Evolutionary conservation across 2,888 invertebrate species (phyloP).

Genomic region (Pammene fasciana): DNA sequence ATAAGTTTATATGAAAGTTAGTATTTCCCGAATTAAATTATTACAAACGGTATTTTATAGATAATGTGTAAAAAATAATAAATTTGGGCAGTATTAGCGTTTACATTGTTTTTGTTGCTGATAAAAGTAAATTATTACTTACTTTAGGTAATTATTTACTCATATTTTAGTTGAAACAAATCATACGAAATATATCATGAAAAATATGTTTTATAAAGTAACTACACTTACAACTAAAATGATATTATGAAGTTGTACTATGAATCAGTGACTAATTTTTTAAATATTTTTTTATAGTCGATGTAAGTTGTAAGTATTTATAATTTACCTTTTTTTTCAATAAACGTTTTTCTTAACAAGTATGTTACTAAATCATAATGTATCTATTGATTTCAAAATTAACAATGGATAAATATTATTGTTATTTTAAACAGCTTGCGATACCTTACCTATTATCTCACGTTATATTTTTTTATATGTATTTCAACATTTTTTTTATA

Average conservation of each 20-base stretch:
- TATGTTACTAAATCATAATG: constrained; percentile 47
- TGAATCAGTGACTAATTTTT: constrained; percentile 42
- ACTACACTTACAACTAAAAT: constrained; percentile 57
- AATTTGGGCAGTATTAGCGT: constrained; percentile 34
- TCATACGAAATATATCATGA: neutral
- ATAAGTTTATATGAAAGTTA: constrained; percentile 1
- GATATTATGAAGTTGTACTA: constrained; percentile 61
- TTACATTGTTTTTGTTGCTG: constrained; percentile 15
- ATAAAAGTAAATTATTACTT: neutral
- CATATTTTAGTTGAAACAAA: constrained; percentile 7
- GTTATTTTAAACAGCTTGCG: constrained; percentile 53
- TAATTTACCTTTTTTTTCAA: constrained; percentile 45
- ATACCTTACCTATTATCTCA: constrained; percentile 49
- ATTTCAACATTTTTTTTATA: constrained; percentile 49
- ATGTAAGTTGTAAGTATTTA: constrained; percentile 41
- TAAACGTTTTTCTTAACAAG: constrained; percentile 43
- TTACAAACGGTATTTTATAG: constrained; percentile 18
- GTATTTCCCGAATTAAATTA: constrained; percentile 11
- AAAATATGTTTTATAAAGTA: constrained; percentile 43
- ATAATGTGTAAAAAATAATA: constrained; percentile 12
- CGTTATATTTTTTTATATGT: constrained; percentile 56
- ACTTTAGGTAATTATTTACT: neutral
- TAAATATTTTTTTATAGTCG: constrained; percentile 46
- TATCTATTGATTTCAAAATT: constrained; percentile 53
- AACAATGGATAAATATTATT: constrained; percentile 50